Percentiles rank a stretch among this genome's conserved stretches.
These are phyloP conservation scores for Hippoglossus hippoglossus DNA, from an alignment of 2,797 vertebrate genomes.

Conservation along the genomic window DNA sequence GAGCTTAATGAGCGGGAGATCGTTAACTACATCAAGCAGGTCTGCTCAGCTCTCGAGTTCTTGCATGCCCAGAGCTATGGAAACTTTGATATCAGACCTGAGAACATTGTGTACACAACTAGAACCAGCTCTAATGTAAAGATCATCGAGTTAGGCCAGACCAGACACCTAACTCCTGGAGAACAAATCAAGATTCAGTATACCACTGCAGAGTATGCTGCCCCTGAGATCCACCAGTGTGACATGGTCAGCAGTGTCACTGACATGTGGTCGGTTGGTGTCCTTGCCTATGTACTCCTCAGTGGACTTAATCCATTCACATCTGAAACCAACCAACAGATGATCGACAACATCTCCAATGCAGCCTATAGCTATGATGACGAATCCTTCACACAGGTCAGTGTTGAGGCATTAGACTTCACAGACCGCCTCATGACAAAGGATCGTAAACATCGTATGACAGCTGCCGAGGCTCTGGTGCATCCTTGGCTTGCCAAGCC, in stretches of 20 bases:
- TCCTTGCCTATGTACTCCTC: conserved; percentile 92
- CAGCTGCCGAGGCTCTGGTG: conserved; percentile 91
- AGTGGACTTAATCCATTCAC: conserved; percentile 97
- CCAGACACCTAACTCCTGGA: conserved; percentile 93
- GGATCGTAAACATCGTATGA: conserved; percentile 97
- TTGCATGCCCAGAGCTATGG: conserved; percentile 92
- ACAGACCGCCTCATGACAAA: conserved; percentile 95
- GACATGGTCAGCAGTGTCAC: conserved; percentile 95
- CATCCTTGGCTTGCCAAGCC: conserved; percentile 93
- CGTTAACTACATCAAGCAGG: conserved; percentile 90
- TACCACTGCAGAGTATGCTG: conserved; percentile 93
- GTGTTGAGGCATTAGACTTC: conserved; percentile 94
- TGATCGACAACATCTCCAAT: conserved; percentile 96
- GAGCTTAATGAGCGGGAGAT: conserved; percentile 95
- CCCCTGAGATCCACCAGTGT: conserved; percentile 97
- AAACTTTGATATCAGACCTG: conserved; percentile 97
- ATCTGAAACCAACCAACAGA: conserved; percentile 98
- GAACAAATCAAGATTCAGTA: conserved; percentile 95
- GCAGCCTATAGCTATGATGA: conserved; percentile 97
- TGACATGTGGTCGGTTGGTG: conserved; percentile 98
- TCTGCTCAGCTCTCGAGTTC: conserved; percentile 94
- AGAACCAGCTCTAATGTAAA: conserved; percentile 92
- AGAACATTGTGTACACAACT: conserved; percentile 95
- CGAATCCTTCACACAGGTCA: conserved; percentile 93
- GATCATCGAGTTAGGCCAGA: conserved; percentile 97